Base-by-base conservation (phyloP, 2,113 vertebrate species). In the Ciconia boyciana region DNA sequence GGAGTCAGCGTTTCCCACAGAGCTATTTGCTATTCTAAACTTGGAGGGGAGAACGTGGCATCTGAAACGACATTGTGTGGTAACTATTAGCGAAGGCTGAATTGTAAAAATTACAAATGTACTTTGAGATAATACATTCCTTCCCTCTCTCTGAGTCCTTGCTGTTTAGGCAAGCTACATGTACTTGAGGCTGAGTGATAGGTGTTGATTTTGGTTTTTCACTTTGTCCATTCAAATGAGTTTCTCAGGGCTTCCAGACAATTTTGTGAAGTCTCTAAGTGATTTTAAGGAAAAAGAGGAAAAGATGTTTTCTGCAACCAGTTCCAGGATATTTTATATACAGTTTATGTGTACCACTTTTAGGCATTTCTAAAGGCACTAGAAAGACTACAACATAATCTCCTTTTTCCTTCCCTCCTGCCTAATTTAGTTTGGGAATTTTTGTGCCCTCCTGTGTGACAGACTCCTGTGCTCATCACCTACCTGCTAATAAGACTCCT, bases 131-230 rank as follows among this genome's bases (percentile, higher is more conserved):
- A 48, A 92, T 29, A 11, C n/a, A 9, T 74, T 81, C 79, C 90
- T 41, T 49, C 54, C 74, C 0, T 6, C 69, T 34, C 55, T 6
- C 39, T 0, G 0, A 58, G 43, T 11, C 78, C 58, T 41, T 16
- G 34, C 41, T 87, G 55, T 25, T 54, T 9, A 46, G 66, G 48
- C 28, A 41, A 86, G 74, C 15, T 11, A 19, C 0, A 0, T 18
- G 41, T 26, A 11, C 51, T 69, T 2, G n/a, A 62, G 54, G 70
- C 62, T 74, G 34, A 93, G 54, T 10, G 62, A 41, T 24, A 81
- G 72, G 9, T 51, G 55, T 32, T 66, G 76, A 31, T 57, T 48
- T 72, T 2, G 41, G 7, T 36, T 43, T 48, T 58, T 80, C 1
- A 32, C 54, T 79, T 90, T 48, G 69, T 57, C 16, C 44, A 41